Evolutionary conservation across 2,113 vertebrate species (phyloP), one percentile per base, ranked within the genome.

Genomic region (Ifrita kowaldi): DNA sequence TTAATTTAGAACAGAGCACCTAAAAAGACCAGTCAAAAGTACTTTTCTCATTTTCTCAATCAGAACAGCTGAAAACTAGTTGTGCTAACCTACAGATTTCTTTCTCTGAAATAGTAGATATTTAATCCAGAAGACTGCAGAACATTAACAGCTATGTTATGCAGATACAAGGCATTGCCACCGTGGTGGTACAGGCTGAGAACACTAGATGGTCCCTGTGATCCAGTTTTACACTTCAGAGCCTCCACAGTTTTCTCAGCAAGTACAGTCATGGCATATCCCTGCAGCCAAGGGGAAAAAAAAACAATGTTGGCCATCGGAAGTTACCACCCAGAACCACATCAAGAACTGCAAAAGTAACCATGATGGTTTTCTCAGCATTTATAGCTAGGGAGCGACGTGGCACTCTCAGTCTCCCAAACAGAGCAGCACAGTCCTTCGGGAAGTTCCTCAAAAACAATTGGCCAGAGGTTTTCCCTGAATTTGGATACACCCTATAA

Each of bases 181-280:
- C 28, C 0, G 3, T 42, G 77, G 76, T 3, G 3, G 19, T 97
- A 55, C 97, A 96, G 69, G 60, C 60, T 96, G 77, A 87, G 95
- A 97, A 98, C 98, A 92, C 98, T 98, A 98, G 98, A 97, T 98
- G 98, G 98, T 96, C 82, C 89, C 97, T 97, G 93, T 95, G 97
- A 97, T 97, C 97, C 97, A 97, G 95, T 89, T 96, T 94, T 96
- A 74, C 53, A 65, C 77, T 95, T 91, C 14, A 82, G 80, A 96
- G 56, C 9, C 84, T 94, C 84, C 37, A 15, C 3, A 69, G 55
- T 86, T 93, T 79, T 41, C 6, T 49, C 47, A 95, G 88, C 84
- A 94, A 98, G 76, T 56, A 93, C 92, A 97, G 86, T 94, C 96
- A 68, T 37, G 83, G 85, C 59, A 82, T n/a, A 32, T 62, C 69